Evolutionary conservation across 2,888 invertebrate genomes (phyloP).

Genomic region (Coenonympha arcania): DNA sequence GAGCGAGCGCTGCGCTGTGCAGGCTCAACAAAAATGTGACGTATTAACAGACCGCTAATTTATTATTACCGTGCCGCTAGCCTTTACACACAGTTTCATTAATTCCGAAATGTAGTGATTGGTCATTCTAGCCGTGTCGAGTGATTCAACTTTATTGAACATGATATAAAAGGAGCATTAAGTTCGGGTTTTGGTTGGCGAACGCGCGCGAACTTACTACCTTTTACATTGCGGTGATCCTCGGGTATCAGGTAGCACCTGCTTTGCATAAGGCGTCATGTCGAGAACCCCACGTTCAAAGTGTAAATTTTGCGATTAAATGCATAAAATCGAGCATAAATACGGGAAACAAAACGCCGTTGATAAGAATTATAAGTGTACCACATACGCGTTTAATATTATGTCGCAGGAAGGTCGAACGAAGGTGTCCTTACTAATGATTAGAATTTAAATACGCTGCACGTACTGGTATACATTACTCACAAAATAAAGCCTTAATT

Average conservation of each 20-base stretch:
- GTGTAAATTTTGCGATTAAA: constrained; percentile 70
- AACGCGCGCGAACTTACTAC: constrained; percentile 17
- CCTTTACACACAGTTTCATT: constrained; percentile 6
- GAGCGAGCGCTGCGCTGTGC: constrained; percentile 36
- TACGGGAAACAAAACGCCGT: constrained; percentile 47
- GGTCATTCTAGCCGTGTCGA: constrained; percentile 10
- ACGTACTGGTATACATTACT: background rate
- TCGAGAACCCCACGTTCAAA: constrained; percentile 63
- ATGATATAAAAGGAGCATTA: constrained; percentile 1
- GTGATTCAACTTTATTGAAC: constrained; percentile 5
- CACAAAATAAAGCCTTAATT: background rate
- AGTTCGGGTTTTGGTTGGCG: constrained; percentile 7
- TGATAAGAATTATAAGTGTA: constrained; percentile 55
- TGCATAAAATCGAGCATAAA: constrained; percentile 63
- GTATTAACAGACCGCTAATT: constrained; percentile 28
- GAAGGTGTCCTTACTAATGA: constrained; percentile 50
- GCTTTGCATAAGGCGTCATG: constrained; percentile 73
- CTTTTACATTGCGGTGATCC: constrained; percentile 29
- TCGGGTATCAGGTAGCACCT: constrained; percentile 72
- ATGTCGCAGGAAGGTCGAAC: constrained; percentile 44
- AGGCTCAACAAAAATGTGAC: constrained; percentile 43
- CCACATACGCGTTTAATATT: constrained; percentile 41
- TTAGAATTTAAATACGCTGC: constrained; percentile 24
- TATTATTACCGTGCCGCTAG: constrained; percentile 6
- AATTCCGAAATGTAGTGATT: constrained; percentile 14